phyloP scores from a whole-genome alignment of 2,888 invertebrate species.

The Brenthis daphne region DNA sequence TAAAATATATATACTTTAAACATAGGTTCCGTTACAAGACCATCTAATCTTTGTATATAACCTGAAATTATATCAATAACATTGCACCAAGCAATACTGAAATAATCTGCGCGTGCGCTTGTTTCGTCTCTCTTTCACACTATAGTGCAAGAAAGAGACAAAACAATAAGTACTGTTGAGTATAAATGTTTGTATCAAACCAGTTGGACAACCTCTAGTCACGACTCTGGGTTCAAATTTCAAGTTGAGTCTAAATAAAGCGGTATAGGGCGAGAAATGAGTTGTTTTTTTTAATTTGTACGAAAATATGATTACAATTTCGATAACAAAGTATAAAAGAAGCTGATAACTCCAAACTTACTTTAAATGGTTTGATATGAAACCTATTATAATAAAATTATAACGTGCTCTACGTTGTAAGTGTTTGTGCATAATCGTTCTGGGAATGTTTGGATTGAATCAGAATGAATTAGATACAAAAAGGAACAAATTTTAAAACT shows the following conservation, averaged over 20 bases:
- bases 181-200: slow-evolving; percentile 53
- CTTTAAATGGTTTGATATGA: no score
- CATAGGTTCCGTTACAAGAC: neutral
- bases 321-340: no score
- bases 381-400: no score
- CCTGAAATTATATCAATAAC: slow-evolving; percentile 29
- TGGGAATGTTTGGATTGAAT: no score
- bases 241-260: slow-evolving; percentile 55
- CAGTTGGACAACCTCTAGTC: slow-evolving; percentile 62
- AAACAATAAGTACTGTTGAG: slow-evolving; percentile 34
- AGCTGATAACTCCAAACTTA: no score
- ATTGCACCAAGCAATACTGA: slow-evolving; percentile 22
- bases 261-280: slow-evolving; percentile 28
- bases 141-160: slow-evolving; percentile 33
- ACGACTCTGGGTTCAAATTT: slow-evolving; percentile 67
- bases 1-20: neutral
- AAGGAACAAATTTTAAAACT: no score
- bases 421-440: no score
- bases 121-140: slow-evolving; percentile 29
- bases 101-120: slow-evolving; percentile 21
- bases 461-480: no score
- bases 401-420: no score
- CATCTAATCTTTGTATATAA: slow-evolving; percentile 13
- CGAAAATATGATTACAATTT: no score
- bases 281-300: neutral